These are phyloP conservation scores for Zoanthus sociatus DNA, from an alignment of 92 coral and sea anemone genomes.

Conservation along the genomic window DNA sequence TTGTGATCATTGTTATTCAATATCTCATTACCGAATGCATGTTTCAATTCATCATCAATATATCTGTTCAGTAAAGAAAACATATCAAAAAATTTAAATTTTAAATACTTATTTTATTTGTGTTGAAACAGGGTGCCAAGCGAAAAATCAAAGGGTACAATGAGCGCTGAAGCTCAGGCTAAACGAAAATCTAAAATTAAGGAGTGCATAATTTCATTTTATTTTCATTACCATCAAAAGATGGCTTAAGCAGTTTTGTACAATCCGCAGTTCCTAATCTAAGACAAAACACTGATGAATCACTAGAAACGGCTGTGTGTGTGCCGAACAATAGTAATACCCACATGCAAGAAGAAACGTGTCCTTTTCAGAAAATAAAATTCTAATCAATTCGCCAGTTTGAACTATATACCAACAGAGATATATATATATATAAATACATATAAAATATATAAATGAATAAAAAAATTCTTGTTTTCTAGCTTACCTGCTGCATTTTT, in stretches of 20 bases:
- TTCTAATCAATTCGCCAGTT: not conserved
- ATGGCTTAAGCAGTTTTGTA: not conserved
- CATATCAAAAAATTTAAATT: not conserved
- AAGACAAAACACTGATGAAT: conserved; percentile 14
- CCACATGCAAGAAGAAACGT: conserved; percentile 47
- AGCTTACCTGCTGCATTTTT: conserved; percentile 96
- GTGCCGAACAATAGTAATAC: conserved; percentile 32
- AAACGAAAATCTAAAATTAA: not conserved
- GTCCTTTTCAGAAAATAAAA: conserved; percentile 30
- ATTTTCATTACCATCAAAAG: not conserved
- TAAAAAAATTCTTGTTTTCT: not conserved
- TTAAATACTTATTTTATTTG: not conserved
- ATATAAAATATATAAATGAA: not conserved
- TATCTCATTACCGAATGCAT: not conserved
- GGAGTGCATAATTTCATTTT: not conserved
- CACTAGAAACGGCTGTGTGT: not conserved
- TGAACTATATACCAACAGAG: not conserved
- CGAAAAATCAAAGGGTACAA: not conserved
- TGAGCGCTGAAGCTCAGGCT: not conserved
- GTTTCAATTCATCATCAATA: not conserved
- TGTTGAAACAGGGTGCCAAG: not conserved
- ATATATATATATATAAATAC: not conserved
- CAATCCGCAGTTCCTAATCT: not conserved
- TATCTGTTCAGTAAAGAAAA: not conserved
- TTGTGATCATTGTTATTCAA: conserved; percentile 6